Base-by-base conservation (phyloP, 2,113 vertebrate genomes). In the Thunnus thynnus region DNA sequence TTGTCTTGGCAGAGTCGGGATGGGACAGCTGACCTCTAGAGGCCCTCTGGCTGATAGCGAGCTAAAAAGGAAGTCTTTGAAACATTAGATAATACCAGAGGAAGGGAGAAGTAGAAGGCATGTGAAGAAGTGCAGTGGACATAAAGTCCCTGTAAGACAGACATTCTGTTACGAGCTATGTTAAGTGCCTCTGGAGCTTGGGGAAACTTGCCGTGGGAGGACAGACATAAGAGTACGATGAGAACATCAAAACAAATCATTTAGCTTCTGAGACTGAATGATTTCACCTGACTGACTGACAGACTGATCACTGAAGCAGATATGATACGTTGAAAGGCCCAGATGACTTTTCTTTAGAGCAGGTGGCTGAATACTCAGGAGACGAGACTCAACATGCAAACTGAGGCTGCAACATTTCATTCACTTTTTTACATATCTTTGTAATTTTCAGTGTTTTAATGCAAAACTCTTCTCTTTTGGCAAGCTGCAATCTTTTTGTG, bases 1-100 rank as follows among this genome's bases (percentile, higher is more conserved):
- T 91, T 94, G 91, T 94, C 92, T 93, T 92, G 93, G 93, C 91
- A 82, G 68, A 58, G 50, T 67, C 64, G 75, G 86, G 86, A 92
- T 85, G 91, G 87, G 86, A 88, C 87, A 93, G 82, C 86, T 94
- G 92, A 91, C 94, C 92, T 93, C 89, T 88, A 86, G 78, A 92
- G 86, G 86, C 90, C 91, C 89, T 76, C 65, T 82, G 90, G 82
- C 92, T 93, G 94, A 95, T 94, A 96, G 85, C 48, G 78, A 88
- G 88, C 94, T 94, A 91, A 93, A 95, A 90, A 92, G 91, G 92
- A 95, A 94, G 91, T 92, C 93, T 95, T 94, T 94, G 92, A 94
- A 94, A 94, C 70, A 55, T 93, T 90, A 93, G 95, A 95, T 95
- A 94, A 93, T 88, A 85, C 75, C 68, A 75, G 82, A 81, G 86